Evolutionary conservation across 2,888 invertebrate species (phyloP).

Genomic region (Nudaria mundana): DNA sequence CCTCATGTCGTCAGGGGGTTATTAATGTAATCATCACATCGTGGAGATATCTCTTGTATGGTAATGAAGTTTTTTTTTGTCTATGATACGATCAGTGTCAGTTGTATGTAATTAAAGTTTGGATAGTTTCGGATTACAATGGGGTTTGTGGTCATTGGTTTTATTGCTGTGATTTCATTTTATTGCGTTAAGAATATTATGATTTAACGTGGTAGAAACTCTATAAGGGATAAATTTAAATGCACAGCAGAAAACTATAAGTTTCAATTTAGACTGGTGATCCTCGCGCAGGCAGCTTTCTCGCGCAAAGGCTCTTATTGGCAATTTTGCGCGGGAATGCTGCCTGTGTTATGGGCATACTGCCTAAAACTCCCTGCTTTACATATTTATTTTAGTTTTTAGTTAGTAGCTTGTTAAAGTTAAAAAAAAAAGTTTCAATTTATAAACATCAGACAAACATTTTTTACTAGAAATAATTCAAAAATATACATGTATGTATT

Average conservation of each 20-base stretch:
- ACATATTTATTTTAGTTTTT: no score
- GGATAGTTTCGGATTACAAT: conserved; percentile 28
- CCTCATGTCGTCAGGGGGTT: conserved; percentile 61
- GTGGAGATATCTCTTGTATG: conserved; percentile 53
- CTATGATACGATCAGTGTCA: conserved; percentile 69
- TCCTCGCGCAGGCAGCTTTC: no score
- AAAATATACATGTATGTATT: no score
- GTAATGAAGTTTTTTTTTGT: conserved; percentile 62
- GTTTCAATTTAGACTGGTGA: no score
- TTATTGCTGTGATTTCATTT: conserved; percentile 17
- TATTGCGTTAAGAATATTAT: background rate
- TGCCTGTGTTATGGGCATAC: no score
- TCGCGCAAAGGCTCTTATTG: no score
- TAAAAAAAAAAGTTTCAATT: no score
- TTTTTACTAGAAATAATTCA: no score
- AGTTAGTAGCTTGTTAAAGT: background rate
- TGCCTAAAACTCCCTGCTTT: no score
- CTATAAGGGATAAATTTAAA: no score
- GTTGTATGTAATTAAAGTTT: conserved; percentile 64
- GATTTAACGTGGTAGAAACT: background rate
- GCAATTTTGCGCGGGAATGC: no score
- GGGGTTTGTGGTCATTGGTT: conserved; percentile 17
- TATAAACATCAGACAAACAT: no score
- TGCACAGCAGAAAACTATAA: background rate
- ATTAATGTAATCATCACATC: conserved; percentile 44